These are phyloP conservation scores for Grantiella picta DNA, from an alignment of 2,113 vertebrate genomes.

Conservation along the genomic window DNA sequence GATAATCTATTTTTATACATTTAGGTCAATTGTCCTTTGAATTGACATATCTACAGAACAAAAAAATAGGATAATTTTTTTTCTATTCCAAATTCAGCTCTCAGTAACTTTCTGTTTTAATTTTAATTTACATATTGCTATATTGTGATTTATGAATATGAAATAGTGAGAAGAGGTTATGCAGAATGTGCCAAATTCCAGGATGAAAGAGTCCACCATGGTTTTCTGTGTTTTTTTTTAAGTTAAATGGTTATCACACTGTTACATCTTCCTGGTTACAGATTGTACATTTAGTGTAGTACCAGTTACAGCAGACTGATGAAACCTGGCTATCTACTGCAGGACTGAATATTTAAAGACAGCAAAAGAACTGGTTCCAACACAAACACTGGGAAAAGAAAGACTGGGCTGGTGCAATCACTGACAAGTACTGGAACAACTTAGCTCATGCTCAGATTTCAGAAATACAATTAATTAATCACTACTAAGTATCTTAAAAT, in stretches of 20 bases:
- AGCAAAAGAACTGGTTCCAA: constrained; percentile 16
- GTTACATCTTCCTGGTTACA: neutral
- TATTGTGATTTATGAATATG: neutral
- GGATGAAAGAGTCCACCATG: neutral
- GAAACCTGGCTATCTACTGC: neutral
- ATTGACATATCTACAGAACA: neutral
- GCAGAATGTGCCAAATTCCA: neutral
- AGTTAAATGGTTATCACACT: neutral
- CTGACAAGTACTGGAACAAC: constrained; percentile 59
- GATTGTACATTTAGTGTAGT: neutral
- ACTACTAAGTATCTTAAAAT: constrained; percentile 44
- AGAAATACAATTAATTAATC: constrained; percentile 60
- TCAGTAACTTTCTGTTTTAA: neutral
- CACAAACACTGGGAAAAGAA: constrained; percentile 15
- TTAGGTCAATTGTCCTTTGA: neutral
- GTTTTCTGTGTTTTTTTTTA: neutral
- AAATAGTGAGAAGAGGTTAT: neutral
- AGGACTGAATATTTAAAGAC: neutral
- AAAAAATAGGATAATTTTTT: neutral
- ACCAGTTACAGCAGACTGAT: neutral
- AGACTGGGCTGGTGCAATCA: neutral
- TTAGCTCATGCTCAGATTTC: constrained; percentile 60
- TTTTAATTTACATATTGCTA: neutral
- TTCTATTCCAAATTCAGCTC: neutral
- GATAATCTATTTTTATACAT: constrained; percentile 24